Evolutionary conservation across 1,140 invertebrate genomes (phyloP), one percentile per base, ranked within the genome.

Genomic region (Drosophila novamexicana): DNA sequence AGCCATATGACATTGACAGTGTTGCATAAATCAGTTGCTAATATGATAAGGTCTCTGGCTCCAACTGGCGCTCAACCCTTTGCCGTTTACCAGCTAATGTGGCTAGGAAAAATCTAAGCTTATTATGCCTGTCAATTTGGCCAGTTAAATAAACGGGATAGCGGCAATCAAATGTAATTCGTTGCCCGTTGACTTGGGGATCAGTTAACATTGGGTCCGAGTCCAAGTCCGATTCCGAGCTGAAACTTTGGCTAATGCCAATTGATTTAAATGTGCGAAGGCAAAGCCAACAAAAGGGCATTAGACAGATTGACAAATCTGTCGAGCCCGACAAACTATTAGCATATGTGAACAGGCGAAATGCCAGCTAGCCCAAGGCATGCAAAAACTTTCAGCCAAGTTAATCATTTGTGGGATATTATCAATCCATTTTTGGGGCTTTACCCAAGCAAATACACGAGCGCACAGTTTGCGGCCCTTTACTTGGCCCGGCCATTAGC

Each of bases 381-480:
- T 57, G 73, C 76, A 88, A 83, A 83, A 88, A 88, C 73, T 77
- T 88, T 89, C 44, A 67, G 85, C 63, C 77, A 89, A 89, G 84
- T 89, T 89, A 89, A 89, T 89, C 84, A 89, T 89, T 89, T 89
- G 84, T 80, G 84, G 85, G 77, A 84, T 89, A 90, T 89, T 89
- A 90, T 89, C 84, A 89, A 89, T 89, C 84, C 84, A 81, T 89
- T 89, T 89, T 79, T 78, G 84, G 85, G 85, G 71, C 79, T 84
- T 77, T 70, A 32, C 66, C 52, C 59, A 58, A 77, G 62, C 45
- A 45, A 57, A 56, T 56, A 64, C 7, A 45, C 44, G 29, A 29
- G 16, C 16, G 36, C 22, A n/a, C 29, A 39, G 34, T 22, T 18
- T 39, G 12, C 52, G 10, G 36, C 53, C 56, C 42, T 39, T 39